phyloP scores from a whole-genome alignment of 2,888 invertebrate species.

The Myopa tessellatipennis region DNA sequence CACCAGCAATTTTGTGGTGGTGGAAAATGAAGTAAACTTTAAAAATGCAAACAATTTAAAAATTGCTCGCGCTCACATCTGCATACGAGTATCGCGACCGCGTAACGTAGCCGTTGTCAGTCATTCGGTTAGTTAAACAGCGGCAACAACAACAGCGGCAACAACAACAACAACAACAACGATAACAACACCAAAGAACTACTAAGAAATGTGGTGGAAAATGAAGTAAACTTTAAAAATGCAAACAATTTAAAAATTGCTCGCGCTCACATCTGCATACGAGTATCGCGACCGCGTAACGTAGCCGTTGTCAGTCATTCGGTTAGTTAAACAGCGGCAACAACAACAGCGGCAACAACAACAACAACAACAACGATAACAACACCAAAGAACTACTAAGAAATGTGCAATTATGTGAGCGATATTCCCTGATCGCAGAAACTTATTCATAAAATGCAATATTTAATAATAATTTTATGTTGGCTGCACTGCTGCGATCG shows the following conservation, averaged over 20 bases:
- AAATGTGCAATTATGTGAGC: conserved; percentile 12
- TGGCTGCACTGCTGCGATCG: not conserved
- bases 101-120: not conserved
- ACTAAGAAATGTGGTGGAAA: conserved; percentile 4
- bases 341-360: conserved; percentile 1
- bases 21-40: conserved; percentile 25
- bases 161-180: conserved; percentile 10
- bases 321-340: not conserved
- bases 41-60: conserved; percentile 35
- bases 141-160: not conserved
- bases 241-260: conserved; percentile 34
- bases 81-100: conserved; percentile 16
- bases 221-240: conserved; percentile 29
- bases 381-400: not conserved
- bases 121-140: not conserved
- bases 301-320: not conserved
- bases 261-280: conserved; percentile 32
- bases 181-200: not conserved
- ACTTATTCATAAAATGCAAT: not conserved
- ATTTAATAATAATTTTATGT: conserved; percentile 32
- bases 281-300: not conserved
- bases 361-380: conserved; percentile 10
- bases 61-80: conserved; percentile 29
- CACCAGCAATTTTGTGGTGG: not conserved
- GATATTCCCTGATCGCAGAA: not conserved